Evolutionary conservation across 2,113 vertebrate genomes (phyloP).

Genomic region (Lonchura striata): DNA sequence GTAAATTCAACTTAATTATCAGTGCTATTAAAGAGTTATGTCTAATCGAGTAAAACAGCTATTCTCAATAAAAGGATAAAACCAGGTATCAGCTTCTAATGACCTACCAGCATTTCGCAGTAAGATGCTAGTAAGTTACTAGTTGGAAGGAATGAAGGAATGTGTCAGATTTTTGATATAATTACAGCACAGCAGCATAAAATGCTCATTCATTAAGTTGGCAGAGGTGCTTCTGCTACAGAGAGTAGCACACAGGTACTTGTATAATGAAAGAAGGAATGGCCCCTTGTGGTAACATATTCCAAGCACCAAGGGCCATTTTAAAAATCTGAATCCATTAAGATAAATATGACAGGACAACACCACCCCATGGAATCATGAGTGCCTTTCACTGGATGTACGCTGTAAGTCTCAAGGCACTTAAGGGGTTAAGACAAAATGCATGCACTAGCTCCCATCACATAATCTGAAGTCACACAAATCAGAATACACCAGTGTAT

Average conservation of each 20-base stretch:
- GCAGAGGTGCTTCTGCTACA: slow-evolving; percentile 57
- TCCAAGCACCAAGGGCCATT: slow-evolving; percentile 69
- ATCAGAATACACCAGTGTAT: slow-evolving; percentile 77
- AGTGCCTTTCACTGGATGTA: slow-evolving; percentile 80
- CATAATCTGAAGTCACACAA: slow-evolving; percentile 69
- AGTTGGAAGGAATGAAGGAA: slow-evolving; percentile 73
- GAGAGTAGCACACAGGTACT: slow-evolving; percentile 50
- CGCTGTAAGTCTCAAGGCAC: slow-evolving; percentile 77
- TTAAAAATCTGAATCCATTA: slow-evolving; percentile 63
- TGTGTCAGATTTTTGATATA: slow-evolving; percentile 67
- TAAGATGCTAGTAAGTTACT: slow-evolving; percentile 58
- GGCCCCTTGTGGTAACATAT: slow-evolving; percentile 48
- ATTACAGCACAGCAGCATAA: slow-evolving; percentile 70
- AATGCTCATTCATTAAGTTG: slow-evolving; percentile 52
- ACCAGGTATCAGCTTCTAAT: slow-evolving; percentile 51
- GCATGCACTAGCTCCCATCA: slow-evolving; percentile 79
- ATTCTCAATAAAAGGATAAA: slow-evolving; percentile 53
- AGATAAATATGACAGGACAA: slow-evolving; percentile 73
- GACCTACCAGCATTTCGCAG: slow-evolving; percentile 44
- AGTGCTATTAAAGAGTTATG: slow-evolving; percentile 44
- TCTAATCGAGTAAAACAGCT: slow-evolving; percentile 24
- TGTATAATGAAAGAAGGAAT: slow-evolving; percentile 53
- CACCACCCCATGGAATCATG: slow-evolving; percentile 69
- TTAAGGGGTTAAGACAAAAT: slow-evolving; percentile 82
- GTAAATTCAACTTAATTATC: slow-evolving; percentile 55